Evolutionary conservation across 1,140 invertebrate species (phyloP).

Genomic region (Latrodectus geometricus): DNA sequence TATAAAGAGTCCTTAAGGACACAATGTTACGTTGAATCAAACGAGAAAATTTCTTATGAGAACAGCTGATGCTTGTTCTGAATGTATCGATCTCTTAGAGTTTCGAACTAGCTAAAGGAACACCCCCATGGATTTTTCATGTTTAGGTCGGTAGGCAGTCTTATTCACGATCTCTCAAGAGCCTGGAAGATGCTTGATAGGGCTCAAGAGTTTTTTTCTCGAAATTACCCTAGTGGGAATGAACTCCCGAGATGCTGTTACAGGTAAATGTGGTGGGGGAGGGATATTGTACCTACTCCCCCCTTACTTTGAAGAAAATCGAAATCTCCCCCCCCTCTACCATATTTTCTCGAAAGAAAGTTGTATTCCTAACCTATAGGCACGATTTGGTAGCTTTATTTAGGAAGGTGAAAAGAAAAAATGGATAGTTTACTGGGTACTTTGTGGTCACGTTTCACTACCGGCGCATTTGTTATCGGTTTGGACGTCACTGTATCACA

Average conservation of each 20-base stretch:
- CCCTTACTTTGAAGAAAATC: background rate
- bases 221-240: slow-evolving; percentile 27
- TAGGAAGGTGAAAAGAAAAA: background rate
- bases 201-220: background rate
- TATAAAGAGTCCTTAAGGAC: too few relatives aligned
- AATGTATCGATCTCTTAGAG: too few relatives aligned
- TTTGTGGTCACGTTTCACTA: slow-evolving; percentile 44
- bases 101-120: too few relatives aligned
- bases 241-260: slow-evolving; percentile 7
- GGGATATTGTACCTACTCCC: slow-evolving; percentile 2
- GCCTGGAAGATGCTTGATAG: slow-evolving; percentile 7
- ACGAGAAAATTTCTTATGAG: too few relatives aligned
- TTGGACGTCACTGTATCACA: background rate
- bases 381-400: background rate
- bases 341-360: slow-evolving; percentile 24
- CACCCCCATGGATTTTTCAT: background rate
- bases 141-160: background rate
- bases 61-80: too few relatives aligned
- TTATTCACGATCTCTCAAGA: slow-evolving; percentile 4
- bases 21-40: too few relatives aligned
- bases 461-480: slow-evolving; percentile 7
- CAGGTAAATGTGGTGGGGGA: background rate
- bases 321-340: background rate
- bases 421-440: slow-evolving; percentile 45
- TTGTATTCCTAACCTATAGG: slow-evolving; percentile 10